Conservation (phyloP, 1,140 invertebrate species). For the Muscidifurax raptorellus region DNA sequence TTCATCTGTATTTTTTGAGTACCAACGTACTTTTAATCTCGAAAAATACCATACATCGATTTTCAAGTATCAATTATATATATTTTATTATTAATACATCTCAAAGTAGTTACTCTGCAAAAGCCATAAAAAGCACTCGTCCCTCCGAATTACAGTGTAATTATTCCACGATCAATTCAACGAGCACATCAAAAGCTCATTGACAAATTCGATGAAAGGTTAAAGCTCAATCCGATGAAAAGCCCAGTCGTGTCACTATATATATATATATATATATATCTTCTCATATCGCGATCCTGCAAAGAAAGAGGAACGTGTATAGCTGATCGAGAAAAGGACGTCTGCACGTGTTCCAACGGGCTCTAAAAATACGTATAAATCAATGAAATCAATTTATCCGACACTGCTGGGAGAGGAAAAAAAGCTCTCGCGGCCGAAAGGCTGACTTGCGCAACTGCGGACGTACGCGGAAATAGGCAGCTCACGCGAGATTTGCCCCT, state of each 20-base stretch:
- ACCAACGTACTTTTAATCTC: too few species aligned
- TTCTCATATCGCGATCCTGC: neutral
- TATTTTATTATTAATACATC: too few species aligned
- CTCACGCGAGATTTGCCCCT: neutral
- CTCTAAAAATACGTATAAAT: slow-evolving; percentile 43
- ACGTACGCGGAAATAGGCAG: neutral
- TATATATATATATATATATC: neutral
- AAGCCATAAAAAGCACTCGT: neutral
- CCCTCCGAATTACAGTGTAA: neutral
- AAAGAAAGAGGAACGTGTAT: neutral
- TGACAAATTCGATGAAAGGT: slow-evolving; percentile 5
- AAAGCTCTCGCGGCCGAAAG: neutral
- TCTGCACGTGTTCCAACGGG: neutral
- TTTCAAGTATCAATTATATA: too few species aligned
- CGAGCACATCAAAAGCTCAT: neutral
- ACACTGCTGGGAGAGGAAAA: neutral
- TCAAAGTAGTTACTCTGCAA: too few species aligned
- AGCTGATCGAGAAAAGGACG: neutral
- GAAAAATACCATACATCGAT: too few species aligned
- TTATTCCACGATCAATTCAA: neutral
- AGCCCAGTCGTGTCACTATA: neutral
- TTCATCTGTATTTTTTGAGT: too few species aligned
- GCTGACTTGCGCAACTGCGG: neutral
- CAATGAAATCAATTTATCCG: slow-evolving; percentile 40
- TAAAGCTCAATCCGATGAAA: slow-evolving; percentile 10